Evolutionary conservation across 2,797 vertebrate genomes (phyloP), one percentile per base, ranked within the genome.

Genomic region (Hyperoplus immaculatus): DNA sequence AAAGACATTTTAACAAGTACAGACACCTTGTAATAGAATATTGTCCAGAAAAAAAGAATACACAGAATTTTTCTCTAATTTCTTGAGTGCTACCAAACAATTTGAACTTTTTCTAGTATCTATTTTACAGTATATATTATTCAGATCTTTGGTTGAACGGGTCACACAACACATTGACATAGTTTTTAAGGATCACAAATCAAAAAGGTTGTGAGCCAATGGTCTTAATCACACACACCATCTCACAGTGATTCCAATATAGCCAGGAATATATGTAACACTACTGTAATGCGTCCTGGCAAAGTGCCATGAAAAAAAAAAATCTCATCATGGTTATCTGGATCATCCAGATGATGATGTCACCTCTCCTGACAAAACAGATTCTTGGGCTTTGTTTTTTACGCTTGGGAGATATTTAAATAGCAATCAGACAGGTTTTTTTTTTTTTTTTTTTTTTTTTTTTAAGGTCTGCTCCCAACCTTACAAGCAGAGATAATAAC

Each of bases 401-500:
- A 54, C 49, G 78, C 62, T 9, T 42, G 0, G 0, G 18, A 14
- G 1, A 56, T 7, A 54, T 14, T 42, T 64, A 12, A 42, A 80
- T 18, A 74, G 16, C 8, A 64, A 71, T 10, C 57, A 53, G 4
- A 62, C 21, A 14, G 39, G 7, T 71, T 21, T 21, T 21, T 21
- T 21, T 21, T 21, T 21, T 21, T 21, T 21, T 21, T 21, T 21
- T 47, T 5, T 29, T 29, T 3, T 29, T 29, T 29, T 29, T 66
- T 43, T 47, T 49, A 41, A 53, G 51, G 55, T 38, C 46, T 57
- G 15, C 45, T 53, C 7, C 21, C 3, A 50, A 64, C 8, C 29
- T 84, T 77, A 41, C 68, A 13, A 5, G 39, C 58, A 85, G 47
- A 60, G 46, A 78, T 69, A 90, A 77, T 71, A 70, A 79, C 47